Percentiles rank a stretch among this genome's conserved stretches.
These are phyloP conservation scores for Mesoligia furuncula DNA, from an alignment of 2,888 invertebrate species.

Conservation along the genomic window DNA sequence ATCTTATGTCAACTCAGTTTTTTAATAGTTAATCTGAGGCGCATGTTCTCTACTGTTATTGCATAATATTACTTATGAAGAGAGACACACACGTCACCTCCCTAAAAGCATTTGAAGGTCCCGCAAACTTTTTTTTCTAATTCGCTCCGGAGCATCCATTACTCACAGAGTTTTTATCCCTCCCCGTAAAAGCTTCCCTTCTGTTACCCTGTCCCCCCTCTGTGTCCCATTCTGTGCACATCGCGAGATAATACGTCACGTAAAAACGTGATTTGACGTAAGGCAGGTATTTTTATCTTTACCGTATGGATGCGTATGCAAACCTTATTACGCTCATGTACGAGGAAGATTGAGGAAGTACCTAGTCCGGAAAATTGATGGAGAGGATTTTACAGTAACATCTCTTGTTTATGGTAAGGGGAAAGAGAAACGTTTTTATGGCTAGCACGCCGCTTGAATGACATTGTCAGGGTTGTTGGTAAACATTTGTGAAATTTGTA, in stretches of 20 bases:
- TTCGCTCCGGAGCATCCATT: conserved; percentile 40
- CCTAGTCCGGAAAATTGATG: not conserved
- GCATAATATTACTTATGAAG: too few species aligned
- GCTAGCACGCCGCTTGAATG: not conserved
- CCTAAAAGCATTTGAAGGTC: conserved; percentile 42
- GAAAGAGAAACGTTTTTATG: not conserved
- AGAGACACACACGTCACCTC: not conserved
- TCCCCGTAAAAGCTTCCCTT: conserved; percentile 26
- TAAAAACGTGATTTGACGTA: conserved; percentile 13
- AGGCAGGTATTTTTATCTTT: conserved; percentile 35
- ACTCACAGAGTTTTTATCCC: conserved; percentile 43
- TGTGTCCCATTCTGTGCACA: conserved; percentile 25
- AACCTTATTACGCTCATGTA: conserved; percentile 3
- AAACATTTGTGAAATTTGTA: not conserved
- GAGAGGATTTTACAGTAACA: not conserved
- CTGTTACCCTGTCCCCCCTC: not conserved
- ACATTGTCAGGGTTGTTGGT: not conserved
- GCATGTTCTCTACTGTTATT: not conserved
- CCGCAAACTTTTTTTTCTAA: conserved; percentile 32
- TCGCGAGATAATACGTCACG: conserved; percentile 41
- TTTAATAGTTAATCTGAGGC: not conserved
- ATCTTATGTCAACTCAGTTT: too few species aligned
- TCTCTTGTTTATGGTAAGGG: too few species aligned
- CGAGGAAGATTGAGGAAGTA: not conserved
- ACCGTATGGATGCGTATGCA: conserved; percentile 10